These are phyloP conservation scores for Diachrysia chrysitis DNA, from an alignment of 2,888 invertebrate species.

Conservation along the genomic window DNA sequence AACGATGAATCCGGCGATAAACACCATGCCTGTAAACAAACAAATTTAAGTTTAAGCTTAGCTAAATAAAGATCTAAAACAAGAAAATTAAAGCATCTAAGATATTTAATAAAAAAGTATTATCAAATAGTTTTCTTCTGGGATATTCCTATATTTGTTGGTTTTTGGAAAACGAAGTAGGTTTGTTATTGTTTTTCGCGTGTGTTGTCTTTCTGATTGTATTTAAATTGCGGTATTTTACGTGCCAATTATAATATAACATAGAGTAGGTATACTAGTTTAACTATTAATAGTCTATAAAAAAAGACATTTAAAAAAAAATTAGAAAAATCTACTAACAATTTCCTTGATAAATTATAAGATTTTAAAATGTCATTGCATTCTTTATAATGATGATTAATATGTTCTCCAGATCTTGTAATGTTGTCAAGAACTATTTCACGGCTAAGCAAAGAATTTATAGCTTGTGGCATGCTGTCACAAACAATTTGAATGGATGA, in stretches of 20 bases:
- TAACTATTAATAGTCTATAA: no score
- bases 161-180: no score
- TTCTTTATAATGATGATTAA: constrained; percentile 38
- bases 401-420: constrained; percentile 16
- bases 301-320: no score
- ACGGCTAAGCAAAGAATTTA: constrained; percentile 45
- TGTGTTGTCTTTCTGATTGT: no score
- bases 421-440: constrained; percentile 22
- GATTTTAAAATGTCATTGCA: background rate
- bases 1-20: constrained; percentile 95
- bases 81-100: background rate
- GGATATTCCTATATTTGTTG: no score
- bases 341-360: no score
- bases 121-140: no score
- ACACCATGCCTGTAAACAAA: constrained; percentile 91
- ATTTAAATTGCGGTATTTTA: no score
- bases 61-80: background rate
- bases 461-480: constrained; percentile 29
- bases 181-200: no score
- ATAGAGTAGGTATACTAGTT: no score
- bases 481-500: constrained; percentile 43
- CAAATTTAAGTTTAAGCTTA: constrained; percentile 1
- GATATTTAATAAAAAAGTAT: background rate
- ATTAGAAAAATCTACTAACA: no score
- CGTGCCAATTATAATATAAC: no score